Percentiles rank a stretch among this genome's conserved stretches.
Evolutionary conservation across 2,113 vertebrate genomes (phyloP).

Genomic region (Oxyruncus cristatus): DNA sequence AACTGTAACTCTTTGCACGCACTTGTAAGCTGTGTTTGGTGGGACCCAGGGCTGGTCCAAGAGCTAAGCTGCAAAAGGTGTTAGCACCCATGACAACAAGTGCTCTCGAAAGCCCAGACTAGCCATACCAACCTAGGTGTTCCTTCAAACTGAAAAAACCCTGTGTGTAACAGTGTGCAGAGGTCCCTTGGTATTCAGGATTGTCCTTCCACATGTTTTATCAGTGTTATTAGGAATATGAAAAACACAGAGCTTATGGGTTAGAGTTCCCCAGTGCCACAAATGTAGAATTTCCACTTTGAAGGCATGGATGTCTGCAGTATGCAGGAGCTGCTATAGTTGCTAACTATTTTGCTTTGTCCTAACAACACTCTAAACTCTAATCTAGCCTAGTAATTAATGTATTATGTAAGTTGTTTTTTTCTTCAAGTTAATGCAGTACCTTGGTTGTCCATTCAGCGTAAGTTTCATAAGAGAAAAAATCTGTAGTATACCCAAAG

Average conservation of each 20-base stretch:
- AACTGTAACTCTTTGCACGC: neutral
- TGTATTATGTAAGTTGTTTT: neutral
- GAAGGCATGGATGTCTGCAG: neutral
- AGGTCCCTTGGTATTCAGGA: neutral
- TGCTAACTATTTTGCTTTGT: neutral
- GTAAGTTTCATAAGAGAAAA: neutral
- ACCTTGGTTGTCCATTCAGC: neutral
- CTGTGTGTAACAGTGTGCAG: neutral
- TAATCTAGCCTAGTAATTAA: neutral
- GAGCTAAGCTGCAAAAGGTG: neutral
- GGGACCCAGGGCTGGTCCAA: neutral
- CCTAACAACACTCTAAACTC: neutral
- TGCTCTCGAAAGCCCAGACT: neutral
- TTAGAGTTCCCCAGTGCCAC: neutral
- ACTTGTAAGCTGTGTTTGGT: accelerated
- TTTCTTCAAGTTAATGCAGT: neutral
- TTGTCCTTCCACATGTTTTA: neutral
- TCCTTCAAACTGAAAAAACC: neutral
- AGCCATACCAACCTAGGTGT: too few relatives aligned
- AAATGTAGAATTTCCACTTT: neutral
- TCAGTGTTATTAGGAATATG: neutral
- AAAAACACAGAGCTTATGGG: neutral
- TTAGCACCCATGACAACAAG: accelerated
- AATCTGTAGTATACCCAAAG: neutral
- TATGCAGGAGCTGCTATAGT: neutral